A percentile compares a stretch with the other conserved stretches of the same genome.
Evolutionary conservation across 2,888 invertebrate species (phyloP).

Genomic region (Aphodius granarius): DNA sequence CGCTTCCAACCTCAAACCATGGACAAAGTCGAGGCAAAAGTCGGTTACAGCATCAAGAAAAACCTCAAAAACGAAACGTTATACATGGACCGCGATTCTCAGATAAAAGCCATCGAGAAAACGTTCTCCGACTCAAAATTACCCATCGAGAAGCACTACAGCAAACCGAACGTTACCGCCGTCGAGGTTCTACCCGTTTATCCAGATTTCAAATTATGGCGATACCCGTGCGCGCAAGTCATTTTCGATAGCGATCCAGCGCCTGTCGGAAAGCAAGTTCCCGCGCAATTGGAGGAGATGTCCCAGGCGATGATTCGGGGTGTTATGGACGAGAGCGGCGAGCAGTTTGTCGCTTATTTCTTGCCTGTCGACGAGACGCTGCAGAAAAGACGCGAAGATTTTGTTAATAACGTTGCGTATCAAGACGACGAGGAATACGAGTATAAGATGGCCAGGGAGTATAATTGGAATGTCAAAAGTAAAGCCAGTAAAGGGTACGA

Average conservation of each 20-base stretch:
- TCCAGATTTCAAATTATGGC: constrained; percentile 97
- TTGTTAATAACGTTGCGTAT: constrained; percentile 74
- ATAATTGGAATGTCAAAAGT: constrained; percentile 99
- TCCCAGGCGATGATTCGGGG: constrained; percentile 99
- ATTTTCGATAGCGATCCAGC: constrained; percentile 99
- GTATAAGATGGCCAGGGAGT: constrained; percentile 96
- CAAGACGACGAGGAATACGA: constrained; percentile 93
- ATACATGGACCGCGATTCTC: constrained; percentile 95
- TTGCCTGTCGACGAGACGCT: constrained; percentile 92
- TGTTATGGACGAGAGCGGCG: constrained; percentile 98
- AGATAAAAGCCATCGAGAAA: constrained; percentile 96
- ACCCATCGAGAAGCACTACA: constrained; percentile 89
- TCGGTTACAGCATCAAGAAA: constrained; percentile 97
- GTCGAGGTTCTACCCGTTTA: constrained; percentile 86
- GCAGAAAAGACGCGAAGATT: constrained; percentile 83
- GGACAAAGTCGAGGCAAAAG: constrained; percentile 98
- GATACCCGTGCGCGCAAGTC: constrained; percentile 96
- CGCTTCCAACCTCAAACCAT: constrained; percentile 94
- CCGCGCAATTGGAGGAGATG: constrained; percentile 95
- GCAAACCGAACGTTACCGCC: constrained; percentile 92
- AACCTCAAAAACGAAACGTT: constrained; percentile 82
- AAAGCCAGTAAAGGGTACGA: constrained; percentile 67
- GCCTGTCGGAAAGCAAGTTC: constrained; percentile 81
- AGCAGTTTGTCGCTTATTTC: constrained; percentile 99
- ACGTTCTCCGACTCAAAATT: constrained; percentile 91